These are phyloP conservation scores for Nothoprocta pentlandii DNA, from an alignment of 2,113 vertebrate species.

Conservation along the genomic window DNA sequence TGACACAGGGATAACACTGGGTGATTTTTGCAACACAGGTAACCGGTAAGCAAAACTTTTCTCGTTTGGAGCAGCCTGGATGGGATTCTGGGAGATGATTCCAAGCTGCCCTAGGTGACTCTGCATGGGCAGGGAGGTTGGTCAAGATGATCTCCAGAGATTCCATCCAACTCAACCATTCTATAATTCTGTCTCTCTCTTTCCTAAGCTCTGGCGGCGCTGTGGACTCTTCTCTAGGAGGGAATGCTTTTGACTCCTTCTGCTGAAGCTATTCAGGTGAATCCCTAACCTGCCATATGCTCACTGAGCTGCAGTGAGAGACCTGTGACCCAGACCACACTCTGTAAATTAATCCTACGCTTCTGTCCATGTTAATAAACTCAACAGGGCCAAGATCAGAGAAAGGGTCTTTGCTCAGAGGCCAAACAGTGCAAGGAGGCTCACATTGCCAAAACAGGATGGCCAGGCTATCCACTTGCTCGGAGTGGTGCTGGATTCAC, in stretches of 20 bases:
- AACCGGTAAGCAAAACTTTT: not conserved
- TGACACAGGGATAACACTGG: fast-evolving
- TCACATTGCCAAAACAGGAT: not conserved
- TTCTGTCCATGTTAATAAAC: not conserved
- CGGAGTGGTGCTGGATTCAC: not conserved
- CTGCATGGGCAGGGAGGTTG: too few species aligned
- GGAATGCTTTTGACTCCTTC: not conserved
- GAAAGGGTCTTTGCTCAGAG: not conserved
- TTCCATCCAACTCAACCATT: too few species aligned
- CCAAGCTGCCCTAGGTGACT: too few species aligned
- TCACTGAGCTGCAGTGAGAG: not conserved
- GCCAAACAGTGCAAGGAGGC: not conserved
- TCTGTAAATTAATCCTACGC: slow-evolving; percentile 18
- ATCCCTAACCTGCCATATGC: slow-evolving; percentile 6
- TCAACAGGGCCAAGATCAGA: fast-evolving
- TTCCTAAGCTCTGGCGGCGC: not conserved
- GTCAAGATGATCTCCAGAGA: too few species aligned
- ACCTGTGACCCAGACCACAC: slow-evolving; percentile 26
- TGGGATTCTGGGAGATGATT: too few species aligned
- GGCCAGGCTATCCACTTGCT: not conserved
- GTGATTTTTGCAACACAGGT: not conserved
- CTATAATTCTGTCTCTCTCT: not conserved
- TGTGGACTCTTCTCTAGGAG: not conserved
- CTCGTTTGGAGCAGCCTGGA: not conserved
- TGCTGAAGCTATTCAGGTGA: not conserved